Base-by-base conservation (phyloP, 2,888 invertebrate genomes). In the Lepidochrysops patricia region DNA sequence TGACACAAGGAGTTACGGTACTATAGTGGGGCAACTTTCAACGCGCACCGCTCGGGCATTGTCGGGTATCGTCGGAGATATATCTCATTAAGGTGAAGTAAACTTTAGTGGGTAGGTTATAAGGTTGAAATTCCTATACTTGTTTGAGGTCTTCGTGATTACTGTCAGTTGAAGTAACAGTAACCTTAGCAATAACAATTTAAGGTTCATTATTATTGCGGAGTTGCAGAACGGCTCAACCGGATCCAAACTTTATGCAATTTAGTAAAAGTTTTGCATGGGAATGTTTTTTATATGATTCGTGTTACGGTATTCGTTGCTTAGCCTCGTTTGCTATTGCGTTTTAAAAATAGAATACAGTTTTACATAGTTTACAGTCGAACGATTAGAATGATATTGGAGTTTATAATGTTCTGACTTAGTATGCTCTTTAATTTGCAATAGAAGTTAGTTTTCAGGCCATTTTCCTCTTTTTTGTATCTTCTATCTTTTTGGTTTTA, bases 1-100 rank as follows among this genome's bases (percentile, higher is more conserved):
- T 87, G 86, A 86, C 86, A 86, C 86, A 86, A 86, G 84, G 82
- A 13, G 50, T 85, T 85, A 86, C 86, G 84, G 84, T 84, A 84
- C 77, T 26, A 13, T 27, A 56, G 60, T 60, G 50, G 56, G 56
- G 61, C 61, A 58, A 80, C 82, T 84, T 84, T 82, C 80, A 78
- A 79, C 79, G 74, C 71, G 82, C 82, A 82, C 80, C 80, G 76
- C 61, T 67, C 72, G 67, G 64, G 58, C 34, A 58, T 3, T 54
- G 15, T 79, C 79, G 80, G 72, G 60, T 60, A 64, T 60, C 73
- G 65, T 75, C 81, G 80, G 13, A 27, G 7, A 15, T 27, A 52
- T n/a, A 6, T 1, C 19, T 4, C 1, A 0, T 3, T 19, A 1
- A 43, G 4, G 7, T 9, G 12, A 43, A 19, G 9, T 7, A 7